Percentiles rank a stretch among this genome's conserved stretches.
These are phyloP conservation scores for Chlorodrepanis virens DNA, from an alignment of 2,113 vertebrate genomes.

Conservation along the genomic window DNA sequence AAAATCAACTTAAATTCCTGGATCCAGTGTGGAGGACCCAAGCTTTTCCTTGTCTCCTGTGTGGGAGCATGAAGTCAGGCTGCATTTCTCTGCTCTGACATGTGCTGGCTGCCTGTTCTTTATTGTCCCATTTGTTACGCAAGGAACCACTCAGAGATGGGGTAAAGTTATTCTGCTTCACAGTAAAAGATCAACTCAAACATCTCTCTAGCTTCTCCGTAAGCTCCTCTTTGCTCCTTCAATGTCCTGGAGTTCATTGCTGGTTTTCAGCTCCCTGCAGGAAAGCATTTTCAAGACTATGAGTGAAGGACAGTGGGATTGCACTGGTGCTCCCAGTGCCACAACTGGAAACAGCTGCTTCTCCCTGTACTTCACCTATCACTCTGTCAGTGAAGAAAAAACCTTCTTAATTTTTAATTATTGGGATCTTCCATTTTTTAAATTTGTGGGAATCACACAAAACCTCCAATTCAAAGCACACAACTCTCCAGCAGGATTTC, in stretches of 20 bases:
- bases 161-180: neutral
- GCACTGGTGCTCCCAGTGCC: neutral
- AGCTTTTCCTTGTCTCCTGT: neutral
- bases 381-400: slow-evolving; percentile 30
- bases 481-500: neutral
- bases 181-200: neutral
- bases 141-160: neutral
- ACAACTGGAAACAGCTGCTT: slow-evolving; percentile 33
- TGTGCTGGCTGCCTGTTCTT: neutral
- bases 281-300: neutral
- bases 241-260: neutral
- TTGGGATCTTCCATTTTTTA: neutral
- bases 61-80: neutral
- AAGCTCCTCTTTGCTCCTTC: neutral
- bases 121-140: neutral
- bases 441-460: neutral
- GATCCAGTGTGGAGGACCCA: neutral
- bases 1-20: neutral
- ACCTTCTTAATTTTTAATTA: neutral
- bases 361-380: slow-evolving; percentile 27
- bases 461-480: neutral
- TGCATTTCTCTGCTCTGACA: neutral
- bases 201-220: neutral
- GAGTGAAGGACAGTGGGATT: neutral
- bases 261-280: neutral